Conservation (phyloP, 2,113 vertebrate genomes). For the Spilogale gracilis region DNA sequence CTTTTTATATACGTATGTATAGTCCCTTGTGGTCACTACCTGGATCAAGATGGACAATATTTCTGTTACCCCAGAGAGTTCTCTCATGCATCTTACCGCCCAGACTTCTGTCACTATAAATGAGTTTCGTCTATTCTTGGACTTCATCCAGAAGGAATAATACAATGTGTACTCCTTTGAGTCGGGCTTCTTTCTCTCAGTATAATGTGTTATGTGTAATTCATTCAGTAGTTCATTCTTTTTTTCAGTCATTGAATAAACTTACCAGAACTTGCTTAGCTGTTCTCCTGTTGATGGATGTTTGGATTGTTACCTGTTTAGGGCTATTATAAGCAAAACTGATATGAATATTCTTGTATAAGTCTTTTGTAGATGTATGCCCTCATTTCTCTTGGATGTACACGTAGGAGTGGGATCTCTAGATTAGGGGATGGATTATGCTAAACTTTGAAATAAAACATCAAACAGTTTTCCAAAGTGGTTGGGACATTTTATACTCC, state of each 20-base stretch:
- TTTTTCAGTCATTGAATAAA: conserved; percentile 32
- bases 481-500: neutral
- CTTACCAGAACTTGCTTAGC: neutral
- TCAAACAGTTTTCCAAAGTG: neutral
- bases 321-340: neutral
- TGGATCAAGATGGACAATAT: neutral
- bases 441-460: conserved; percentile 33
- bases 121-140: conserved; percentile 24
- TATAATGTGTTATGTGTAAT: neutral
- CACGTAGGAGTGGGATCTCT: neutral
- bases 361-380: neutral
- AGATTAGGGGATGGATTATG: neutral
- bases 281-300: neutral
- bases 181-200: neutral
- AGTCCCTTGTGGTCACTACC: neutral
- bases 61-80: conserved; percentile 17
- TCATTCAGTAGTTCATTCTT: neutral
- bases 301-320: neutral
- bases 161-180: neutral
- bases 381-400: neutral
- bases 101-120: neutral
- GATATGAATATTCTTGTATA: neutral
- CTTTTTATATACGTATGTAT: neutral
- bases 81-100: neutral
- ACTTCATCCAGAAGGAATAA: neutral